Evolutionary conservation across 2,113 vertebrate species (phyloP).

Genomic region (Ammodytes marinus): DNA sequence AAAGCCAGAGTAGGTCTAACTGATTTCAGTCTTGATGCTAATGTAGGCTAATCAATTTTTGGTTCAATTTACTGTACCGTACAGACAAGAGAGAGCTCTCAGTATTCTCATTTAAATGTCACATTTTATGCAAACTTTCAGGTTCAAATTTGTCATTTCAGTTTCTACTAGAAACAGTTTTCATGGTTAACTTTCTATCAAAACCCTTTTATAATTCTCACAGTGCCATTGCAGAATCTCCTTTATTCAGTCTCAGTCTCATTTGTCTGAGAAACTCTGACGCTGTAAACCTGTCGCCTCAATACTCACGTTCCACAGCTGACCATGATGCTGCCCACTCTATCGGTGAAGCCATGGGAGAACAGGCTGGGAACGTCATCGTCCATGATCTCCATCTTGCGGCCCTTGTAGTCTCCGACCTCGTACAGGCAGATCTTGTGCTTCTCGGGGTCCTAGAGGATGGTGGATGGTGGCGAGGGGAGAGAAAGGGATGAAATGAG

Average conservation of each 20-base stretch:
- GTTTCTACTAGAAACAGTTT: no score
- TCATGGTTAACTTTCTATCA: no score
- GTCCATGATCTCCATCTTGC: slow-evolving; percentile 89
- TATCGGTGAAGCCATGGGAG: slow-evolving; percentile 84
- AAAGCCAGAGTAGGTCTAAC: neutral
- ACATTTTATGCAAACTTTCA: no score
- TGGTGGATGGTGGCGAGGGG: neutral
- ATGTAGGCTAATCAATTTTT: neutral
- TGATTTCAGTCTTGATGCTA: neutral
- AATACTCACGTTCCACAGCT: slow-evolving; percentile 85
- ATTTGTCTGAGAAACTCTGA: no score
- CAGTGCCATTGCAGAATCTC: no score
- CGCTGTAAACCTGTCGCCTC: no score
- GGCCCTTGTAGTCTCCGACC: slow-evolving; percentile 86
- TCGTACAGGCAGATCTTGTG: slow-evolving; percentile 88
- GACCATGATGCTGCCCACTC: slow-evolving; percentile 85
- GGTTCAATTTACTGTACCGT: neutral
- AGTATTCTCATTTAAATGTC: neutral
- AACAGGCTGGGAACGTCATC: slow-evolving; percentile 86
- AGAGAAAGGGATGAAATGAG: neutral
- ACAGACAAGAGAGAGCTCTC: neutral
- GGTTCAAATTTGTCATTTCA: no score
- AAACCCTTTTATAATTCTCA: no score
- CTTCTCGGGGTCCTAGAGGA: slow-evolving; percentile 84
- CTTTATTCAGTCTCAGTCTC: no score